Base-by-base conservation (phyloP, 2,888 invertebrate genomes). In the Trileptium ribeirensis region DNA sequence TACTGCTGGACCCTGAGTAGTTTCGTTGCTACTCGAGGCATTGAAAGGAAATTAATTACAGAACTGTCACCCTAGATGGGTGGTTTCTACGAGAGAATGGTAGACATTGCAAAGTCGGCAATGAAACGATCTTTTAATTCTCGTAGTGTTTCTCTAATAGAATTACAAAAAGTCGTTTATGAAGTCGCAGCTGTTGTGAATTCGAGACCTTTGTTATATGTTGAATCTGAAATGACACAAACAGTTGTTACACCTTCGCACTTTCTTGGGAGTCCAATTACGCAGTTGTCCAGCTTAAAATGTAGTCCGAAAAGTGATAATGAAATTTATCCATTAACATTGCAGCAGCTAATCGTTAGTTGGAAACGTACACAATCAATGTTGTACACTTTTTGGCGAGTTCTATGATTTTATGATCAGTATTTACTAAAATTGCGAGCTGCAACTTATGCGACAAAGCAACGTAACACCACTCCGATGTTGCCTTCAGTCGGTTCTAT, bases 21-120 rank as follows among this genome's bases (percentile, higher is more conserved):
- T 19, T 79, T n/a, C 77, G 79, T 78, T n/a, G 24, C 79, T 33
- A n/a, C 8, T 15, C 19, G 15, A 19, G 31, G 29, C 19, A 79
- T 79, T 19, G n/a, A 29, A 15, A 79, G 79, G 79, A 19, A 15
- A 8, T 79, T 79, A 79, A 79, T 75, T 79, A 29, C 33, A 15
- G 70, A 70, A 31, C n/a, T 70, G n/a, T 29, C 70, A 33, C 70
- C 70, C 8, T 70, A n/a, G 70, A 70, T 70, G 70, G 70, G 70
- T 24, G 80, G 77, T 8, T 80, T 80, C 80, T 80, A 79, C 37
- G 80, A 80, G 79, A 24, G 80, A 38, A 31, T 80, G 77, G 80
- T 77, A 15, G 36, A 34, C 33, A n/a, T 80, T 8, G 80, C 79
- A 3, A 80, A 80, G n/a, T 31, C 34, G 33, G 80, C 80, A 2